Evolutionary conservation across 2,888 invertebrate genomes (phyloP), one percentile per base, ranked within the genome.

Genomic region (Dryobota labecula): DNA sequence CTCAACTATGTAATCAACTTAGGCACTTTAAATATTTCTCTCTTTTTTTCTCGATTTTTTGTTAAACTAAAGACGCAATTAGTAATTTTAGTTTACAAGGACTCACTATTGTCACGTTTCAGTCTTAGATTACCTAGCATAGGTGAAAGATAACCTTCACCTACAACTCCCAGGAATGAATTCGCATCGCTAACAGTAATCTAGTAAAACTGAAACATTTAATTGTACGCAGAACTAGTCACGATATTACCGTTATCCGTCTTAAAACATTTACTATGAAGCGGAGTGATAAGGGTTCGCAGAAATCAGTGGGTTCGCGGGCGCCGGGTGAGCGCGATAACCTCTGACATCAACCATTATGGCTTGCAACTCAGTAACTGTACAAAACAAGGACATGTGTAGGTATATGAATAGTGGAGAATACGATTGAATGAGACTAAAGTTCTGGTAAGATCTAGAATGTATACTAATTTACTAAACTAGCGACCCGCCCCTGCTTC

Each of bases 281-380:
- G 36, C 60, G 30, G 11, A 67, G 36, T 70, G 86, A 86, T 86
- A 86, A 78, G 63, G 73, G 51, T 84, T 84, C 85, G 85, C 76
- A 75, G 85, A 85, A 85, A 86, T 84, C 79, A 47, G 83, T 69
- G 76, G 70, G 53, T 70, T 53, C 68, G 67, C 70, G 72, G 72
- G 71, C 64, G 73, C 68, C 43, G 71, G 64, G 70, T 70, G 65
- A 30, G 56, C 51, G 54, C 47, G 84, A 84, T 84, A 84, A 80
- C 86, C 84, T 70, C 27, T 65, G 49, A 56, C 79, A 41, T 56
- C n/a, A 24, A 24, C 79, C 58, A 53, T 67, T 67, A 76, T 73
- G 68, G 53, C 65, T 73, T 45, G 54, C 57, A 33, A 53, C 41
- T 67, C 53, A 64, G 56, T 36, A 66, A 63, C 64, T 24, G 65